phyloP scores from a whole-genome alignment of 1,140 invertebrate genomes.

The Pseudomyrmex cubaensis region DNA sequence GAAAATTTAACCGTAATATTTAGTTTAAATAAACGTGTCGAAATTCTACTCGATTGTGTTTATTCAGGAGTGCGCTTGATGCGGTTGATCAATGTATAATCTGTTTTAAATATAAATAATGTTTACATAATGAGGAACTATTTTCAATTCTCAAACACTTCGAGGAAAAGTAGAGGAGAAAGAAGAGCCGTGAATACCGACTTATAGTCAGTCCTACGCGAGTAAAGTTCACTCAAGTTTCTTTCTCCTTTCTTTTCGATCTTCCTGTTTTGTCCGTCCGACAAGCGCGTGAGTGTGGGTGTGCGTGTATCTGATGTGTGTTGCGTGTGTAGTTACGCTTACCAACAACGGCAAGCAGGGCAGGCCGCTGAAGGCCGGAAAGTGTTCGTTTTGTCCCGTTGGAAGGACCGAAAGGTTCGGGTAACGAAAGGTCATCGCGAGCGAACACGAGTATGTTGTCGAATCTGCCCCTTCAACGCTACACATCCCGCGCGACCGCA shows the following conservation, averaged over 20 bases:
- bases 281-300: background rate
- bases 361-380: constrained; percentile 54
- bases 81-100: background rate
- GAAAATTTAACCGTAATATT: too few relatives aligned
- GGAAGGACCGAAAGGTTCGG: constrained; percentile 61
- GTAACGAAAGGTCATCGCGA: constrained; percentile 46
- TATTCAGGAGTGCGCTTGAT: too few relatives aligned
- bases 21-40: too few relatives aligned
- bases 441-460: background rate
- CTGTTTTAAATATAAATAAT: background rate
- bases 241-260: constrained; percentile 17
- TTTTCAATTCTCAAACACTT: constrained; percentile 3
- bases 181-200: background rate
- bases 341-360: constrained; percentile 20
- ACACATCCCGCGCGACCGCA: too few relatives aligned
- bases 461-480: background rate
- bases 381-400: constrained; percentile 65
- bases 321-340: constrained; percentile 36
- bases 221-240: background rate
- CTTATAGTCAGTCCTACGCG: background rate
- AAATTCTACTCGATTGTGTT: background rate
- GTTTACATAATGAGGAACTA: constrained; percentile 14
- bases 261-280: constrained; percentile 14
- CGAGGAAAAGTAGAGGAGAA: background rate
- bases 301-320: background rate